Evolutionary conservation across 37 sponge, comb jelly and placozoan species (phyloP), one percentile per base, ranked within the genome.

Genomic region (Lycopodina hypogea): DNA sequence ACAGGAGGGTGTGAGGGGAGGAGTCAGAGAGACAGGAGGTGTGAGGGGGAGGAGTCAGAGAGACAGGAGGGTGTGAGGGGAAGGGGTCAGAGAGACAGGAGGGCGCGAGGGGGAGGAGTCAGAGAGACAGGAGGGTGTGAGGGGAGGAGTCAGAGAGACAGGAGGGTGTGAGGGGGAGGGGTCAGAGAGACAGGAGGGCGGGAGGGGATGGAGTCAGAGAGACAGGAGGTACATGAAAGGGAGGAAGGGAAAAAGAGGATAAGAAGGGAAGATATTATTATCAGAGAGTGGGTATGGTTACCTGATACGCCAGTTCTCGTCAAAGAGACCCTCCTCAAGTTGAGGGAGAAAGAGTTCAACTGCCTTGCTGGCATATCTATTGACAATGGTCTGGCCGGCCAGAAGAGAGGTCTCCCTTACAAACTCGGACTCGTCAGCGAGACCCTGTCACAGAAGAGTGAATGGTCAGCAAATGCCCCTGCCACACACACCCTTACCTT

Each of bases 271-370:
- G 12, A 17, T 60, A 17, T 7, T 60, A 60, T 12, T 53, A 53
- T 53, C 18, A 53, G n/a, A n/a, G 12, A n/a, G 29, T 60, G 24
- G 29, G 29, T n/a, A 12, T 60, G 4, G 17, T 60, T 68, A 81
- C 77, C 99, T 87, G 66, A 99, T 99, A 22, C 99, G 69, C 95
- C 97, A 96, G 78, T 92, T 96, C n/a, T 91, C 95, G 75, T 99
- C 91, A 59, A 89, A 83, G 42, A 97, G 66, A 30, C 89, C 89
- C 19, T 78, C 68, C 78, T 94, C 93, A 30, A 96, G 90, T 52
- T 94, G 78, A 2, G 99, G 97, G 41, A 99, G 83, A 74, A 99
- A 96, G 45, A 94, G 78, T 32, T 91, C 85, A 40, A 96, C 72
- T 59, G 94, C 94, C 42, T 87, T 84, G 83, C 94, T 90, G 51